Base-by-base conservation (phyloP, 2,113 vertebrate species). In the Pachypanchax playfairii region DNA sequence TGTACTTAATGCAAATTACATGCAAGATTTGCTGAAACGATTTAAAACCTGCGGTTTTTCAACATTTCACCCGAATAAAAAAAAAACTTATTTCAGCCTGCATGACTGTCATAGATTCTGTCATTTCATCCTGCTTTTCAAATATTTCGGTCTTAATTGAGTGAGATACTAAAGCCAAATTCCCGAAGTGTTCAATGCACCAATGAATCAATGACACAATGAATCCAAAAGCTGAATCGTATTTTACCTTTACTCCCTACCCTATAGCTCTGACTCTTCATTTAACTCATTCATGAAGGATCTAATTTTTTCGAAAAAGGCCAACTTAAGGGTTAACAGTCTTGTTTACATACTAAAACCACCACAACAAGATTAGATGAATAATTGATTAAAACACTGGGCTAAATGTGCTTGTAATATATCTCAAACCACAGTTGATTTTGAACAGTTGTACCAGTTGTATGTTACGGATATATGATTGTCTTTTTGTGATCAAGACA, bases 21-120 rank as follows among this genome's bases (percentile, higher is more conserved):
- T 13, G 17, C 12, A 0, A 25, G 41, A 39, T 63, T 11, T 11
- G 21, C 22, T n/a, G 6, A 20, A 9, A 25, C 4, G 20, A 6
- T 52, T 64, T 42, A 46, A 43, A 39, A 18, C 4, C 35, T 13
- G 6, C 17, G 35, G 3, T 3, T 25, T 14, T 41, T 26, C 14
- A 12, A 13, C 0, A 2, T 12, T 58, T n/a, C 0, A 2, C 13
- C 35, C 31, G 24, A 28, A 42, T 21, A 20, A 22, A 20, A 24
- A 11, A 48, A 22, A 11, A n/a, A 22, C 21, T 24, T 17, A 10
- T 48, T 43, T 29, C 11, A 43, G 9, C 12, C 2, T n/a, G 1
- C 13, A 25, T 72, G 39, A 62, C 41, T 14, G 25, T 29, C 9
- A 41, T 38, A 14, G 39, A 43, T 77, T 66, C 39, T 63, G 6